phyloP scores from a whole-genome alignment of 2,888 invertebrate species.

The Embidobia sp. region DNA sequence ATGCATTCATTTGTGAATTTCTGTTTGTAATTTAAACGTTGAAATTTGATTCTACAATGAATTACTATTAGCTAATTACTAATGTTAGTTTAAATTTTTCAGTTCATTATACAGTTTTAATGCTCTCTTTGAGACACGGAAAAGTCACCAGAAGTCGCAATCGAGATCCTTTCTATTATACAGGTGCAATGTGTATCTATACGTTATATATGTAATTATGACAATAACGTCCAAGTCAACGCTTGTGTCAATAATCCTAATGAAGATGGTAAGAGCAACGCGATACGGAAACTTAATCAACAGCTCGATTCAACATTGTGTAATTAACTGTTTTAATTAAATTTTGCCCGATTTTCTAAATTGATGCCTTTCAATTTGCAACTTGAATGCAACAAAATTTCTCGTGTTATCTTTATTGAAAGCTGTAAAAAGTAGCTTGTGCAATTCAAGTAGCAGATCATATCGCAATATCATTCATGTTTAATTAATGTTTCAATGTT shows the following conservation, averaged over 20 bases:
- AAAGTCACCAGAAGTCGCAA: too few species aligned
- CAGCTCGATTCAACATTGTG: neutral
- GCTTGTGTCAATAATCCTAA: constrained; percentile 25
- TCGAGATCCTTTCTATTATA: too few species aligned
- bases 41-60: too few species aligned
- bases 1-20: too few species aligned
- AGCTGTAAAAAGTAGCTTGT: neutral
- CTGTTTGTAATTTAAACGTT: too few species aligned
- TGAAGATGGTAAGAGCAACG: constrained; percentile 19
- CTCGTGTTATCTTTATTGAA: too few species aligned
- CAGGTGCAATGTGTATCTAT: neutral
- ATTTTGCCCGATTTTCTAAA: neutral
- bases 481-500: constrained; percentile 24
- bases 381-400: too few species aligned
- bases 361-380: neutral
- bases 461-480: neutral
- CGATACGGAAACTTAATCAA: constrained; percentile 11
- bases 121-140: too few species aligned
- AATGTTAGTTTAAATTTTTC: too few species aligned
- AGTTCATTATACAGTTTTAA: too few species aligned
- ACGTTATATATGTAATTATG: constrained; percentile 4
- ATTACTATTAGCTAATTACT: too few species aligned
- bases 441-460: neutral
- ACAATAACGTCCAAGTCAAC: constrained; percentile 12
- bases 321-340: neutral